Conservation (phyloP, 2,113 vertebrate genomes). For the Podilymbus podiceps region DNA sequence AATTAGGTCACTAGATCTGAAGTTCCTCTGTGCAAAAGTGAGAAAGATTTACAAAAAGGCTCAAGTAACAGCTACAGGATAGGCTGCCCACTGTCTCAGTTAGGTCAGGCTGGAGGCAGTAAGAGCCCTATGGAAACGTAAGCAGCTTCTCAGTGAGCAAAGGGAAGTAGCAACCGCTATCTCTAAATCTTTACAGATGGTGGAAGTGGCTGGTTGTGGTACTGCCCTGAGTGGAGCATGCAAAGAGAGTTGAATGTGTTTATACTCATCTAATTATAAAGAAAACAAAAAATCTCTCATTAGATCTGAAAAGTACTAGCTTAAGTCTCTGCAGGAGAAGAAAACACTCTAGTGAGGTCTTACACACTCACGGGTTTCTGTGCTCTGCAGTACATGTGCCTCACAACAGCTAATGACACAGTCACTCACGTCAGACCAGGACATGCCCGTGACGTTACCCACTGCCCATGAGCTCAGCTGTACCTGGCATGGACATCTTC, state of each 20-base stretch:
- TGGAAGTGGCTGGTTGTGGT: background rate
- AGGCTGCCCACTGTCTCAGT: background rate
- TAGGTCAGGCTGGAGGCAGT: background rate
- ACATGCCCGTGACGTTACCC: fast-evolving
- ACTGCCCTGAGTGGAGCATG: background rate
- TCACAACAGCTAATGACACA: background rate
- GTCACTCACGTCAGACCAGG: background rate
- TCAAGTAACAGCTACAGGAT: background rate
- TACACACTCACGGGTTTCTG: background rate
- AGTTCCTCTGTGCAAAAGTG: background rate
- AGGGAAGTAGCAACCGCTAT: background rate
- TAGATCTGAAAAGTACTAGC: background rate
- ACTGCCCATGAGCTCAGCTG: background rate
- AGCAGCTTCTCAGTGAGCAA: background rate
- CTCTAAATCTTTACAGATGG: background rate
- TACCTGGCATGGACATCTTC: background rate
- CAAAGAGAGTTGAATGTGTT: background rate
- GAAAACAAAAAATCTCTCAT: background rate
- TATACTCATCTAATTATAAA: background rate
- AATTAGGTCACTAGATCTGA: background rate
- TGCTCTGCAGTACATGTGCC: background rate
- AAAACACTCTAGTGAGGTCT: background rate
- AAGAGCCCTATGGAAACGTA: background rate
- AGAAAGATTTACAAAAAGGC: background rate
- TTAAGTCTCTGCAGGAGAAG: background rate